Evolutionary conservation across 1,140 invertebrate genomes (phyloP), one percentile per base, ranked within the genome.

Genomic region (Lycorma delicatula): DNA sequence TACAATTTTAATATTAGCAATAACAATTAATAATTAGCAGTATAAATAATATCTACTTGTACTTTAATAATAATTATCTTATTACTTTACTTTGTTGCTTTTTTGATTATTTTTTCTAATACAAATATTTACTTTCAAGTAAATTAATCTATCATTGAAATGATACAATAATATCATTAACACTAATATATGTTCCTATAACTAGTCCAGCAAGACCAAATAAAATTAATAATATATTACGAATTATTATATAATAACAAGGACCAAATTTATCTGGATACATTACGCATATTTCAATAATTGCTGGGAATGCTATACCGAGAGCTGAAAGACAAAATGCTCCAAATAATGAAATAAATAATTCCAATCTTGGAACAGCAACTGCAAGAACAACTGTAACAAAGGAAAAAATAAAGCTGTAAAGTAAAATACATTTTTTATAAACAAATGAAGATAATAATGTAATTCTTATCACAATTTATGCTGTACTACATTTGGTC

Each of bases 261-360:
- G 66, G 67, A 1, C 80, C 79, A 31, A 73, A 66, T 4, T 70
- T 65, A 25, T 77, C 69, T 0, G 78, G 75, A 70, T 79, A 83
- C 38, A 75, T 67, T 2, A 81, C 67, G 65, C 87, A 79, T 20
- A 85, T 76, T 65, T 93, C 87, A 63, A 94, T 85, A 20, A 91
- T 69, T 1, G 86, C 86, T 12, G 91, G 91, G 66, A 93, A 87
- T 6, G 91, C 83, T 9, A 93, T 77, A 0, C 89, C 87, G 22
- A 93, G 76, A 11, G 86, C 81, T 4, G 87, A 87, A 16, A 89
- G 78, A 54, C 85, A 86, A 12, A 92, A 74, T 0, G 91, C 87
- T 16, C 91, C 91, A 54, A 93, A 85, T 36, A 92, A 73, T 0
- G 89, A 85, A 58, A 95, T 94, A 68, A 93, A 84, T 1, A 90